Base-by-base conservation (phyloP, 2,113 vertebrate genomes). In the Carettochelys insculpta region DNA sequence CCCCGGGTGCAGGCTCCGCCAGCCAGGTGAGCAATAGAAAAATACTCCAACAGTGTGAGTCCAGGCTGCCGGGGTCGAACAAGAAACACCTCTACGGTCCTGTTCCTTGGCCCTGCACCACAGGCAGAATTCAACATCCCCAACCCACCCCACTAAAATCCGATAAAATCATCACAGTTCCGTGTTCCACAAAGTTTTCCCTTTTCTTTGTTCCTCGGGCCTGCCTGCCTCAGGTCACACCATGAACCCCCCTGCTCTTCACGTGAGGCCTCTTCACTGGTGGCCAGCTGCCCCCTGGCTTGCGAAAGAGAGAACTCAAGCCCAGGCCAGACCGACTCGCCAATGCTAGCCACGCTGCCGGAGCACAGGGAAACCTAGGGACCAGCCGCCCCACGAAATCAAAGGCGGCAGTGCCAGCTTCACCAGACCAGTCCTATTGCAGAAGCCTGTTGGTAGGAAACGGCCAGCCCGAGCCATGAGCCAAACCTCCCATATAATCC, bases 141-240 rank as follows among this genome's bases (percentile, higher is more conserved):
- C 9, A 0, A 45, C 82, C 93, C 93, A 1, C 84, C 86, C 90
- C 79, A 3, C 17, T 16, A 93, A 88, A 93, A 91, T 77, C 92
- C 79, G 38, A 5, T 80, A 94, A 95, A 95, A 92, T 85, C 58
- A 65, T 65, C 89, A 83, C 86, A 96, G 96, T 94, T 96, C 92
- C 80, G n/a, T 0, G 80, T 92, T 94, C 83, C 92, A 80, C 93
- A 38, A 82, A 82, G 78, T 77, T 81, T 83, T 89, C 90, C 82
- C 73, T 73, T 81, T 38, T 56, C 75, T 24, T 7, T n/a, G 79
- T 24, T 3, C 71, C 71, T 71, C 58, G 78, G 54, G 79, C n/a
- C 16, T 8, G 43, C 0, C 2, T 48, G n/a, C 58, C 52, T 31
- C 24, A 24, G 7, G 71, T 8, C 14, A 27, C 68, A 38, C 68